Conservation (phyloP, 2,797 vertebrate species). For the Valencia hispanica region DNA sequence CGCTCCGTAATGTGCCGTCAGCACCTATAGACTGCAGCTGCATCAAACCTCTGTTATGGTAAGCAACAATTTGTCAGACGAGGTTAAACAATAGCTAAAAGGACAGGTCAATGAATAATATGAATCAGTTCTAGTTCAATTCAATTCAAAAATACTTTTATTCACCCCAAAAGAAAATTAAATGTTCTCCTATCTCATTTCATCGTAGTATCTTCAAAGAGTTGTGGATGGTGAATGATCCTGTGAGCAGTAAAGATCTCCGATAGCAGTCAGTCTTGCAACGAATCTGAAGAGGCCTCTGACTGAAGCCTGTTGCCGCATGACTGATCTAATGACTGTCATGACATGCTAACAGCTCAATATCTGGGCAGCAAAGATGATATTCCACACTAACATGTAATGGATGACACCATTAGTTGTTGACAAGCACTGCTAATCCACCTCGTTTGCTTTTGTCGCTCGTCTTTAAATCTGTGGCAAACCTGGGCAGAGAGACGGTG, state of each 20-base stretch:
- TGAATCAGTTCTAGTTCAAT: neutral
- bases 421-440: too few relatives aligned
- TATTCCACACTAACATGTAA: neutral
- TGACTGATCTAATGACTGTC: too few relatives aligned
- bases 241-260: neutral
- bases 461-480: too few relatives aligned
- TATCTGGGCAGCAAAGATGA: neutral
- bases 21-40: neutral
- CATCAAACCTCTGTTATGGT: neutral
- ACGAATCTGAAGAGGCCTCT: neutral
- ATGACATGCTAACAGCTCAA: too few relatives aligned
- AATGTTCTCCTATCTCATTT: neutral
- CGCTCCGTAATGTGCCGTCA: neutral
- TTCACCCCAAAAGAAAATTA: neutral
- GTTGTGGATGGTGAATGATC: neutral
- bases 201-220: neutral
- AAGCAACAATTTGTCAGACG: neutral
- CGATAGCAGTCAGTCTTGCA: neutral
- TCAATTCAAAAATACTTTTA: neutral
- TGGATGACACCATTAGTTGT: too few relatives aligned
- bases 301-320: too few relatives aligned
- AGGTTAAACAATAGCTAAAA: neutral
- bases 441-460: too few relatives aligned
- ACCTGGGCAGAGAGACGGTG: too few relatives aligned
- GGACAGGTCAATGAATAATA: neutral